phyloP scores from a whole-genome alignment of 2,113 vertebrate species.

The Pygoscelis antarcticus region DNA sequence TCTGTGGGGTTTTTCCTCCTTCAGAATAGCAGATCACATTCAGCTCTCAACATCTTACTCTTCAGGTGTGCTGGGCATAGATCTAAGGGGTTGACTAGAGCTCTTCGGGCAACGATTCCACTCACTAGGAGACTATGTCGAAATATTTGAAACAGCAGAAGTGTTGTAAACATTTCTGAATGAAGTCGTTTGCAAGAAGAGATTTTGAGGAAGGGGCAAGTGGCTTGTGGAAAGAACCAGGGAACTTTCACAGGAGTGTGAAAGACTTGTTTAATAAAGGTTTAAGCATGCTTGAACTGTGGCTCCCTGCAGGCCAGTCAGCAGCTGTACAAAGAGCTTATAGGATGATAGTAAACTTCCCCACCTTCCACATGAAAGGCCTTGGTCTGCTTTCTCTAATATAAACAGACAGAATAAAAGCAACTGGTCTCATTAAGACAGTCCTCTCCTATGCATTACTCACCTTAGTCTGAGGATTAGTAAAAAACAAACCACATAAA shows the following conservation, averaged over 20 bases:
- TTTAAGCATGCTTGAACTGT: neutral
- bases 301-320: neutral
- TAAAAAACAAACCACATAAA: neutral
- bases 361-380: conserved; percentile 37
- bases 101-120: neutral
- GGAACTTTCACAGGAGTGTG: neutral
- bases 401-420: neutral
- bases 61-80: neutral
- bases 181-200: neutral
- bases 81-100: neutral
- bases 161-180: neutral
- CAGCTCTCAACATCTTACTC: neutral
- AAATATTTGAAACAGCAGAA: neutral
- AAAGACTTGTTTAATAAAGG: conserved; percentile 10
- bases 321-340: neutral
- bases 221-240: neutral
- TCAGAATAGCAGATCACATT: neutral
- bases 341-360: neutral
- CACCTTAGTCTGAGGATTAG: conserved; percentile 5
- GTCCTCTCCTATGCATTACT: neutral
- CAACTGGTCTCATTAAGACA: neutral
- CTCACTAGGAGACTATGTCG: neutral
- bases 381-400: neutral
- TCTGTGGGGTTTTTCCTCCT: neutral
- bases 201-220: neutral